Evolutionary conservation across 2,113 vertebrate genomes (phyloP), one percentile per base, ranked within the genome.

Genomic region (Falcunculus frontatus): DNA sequence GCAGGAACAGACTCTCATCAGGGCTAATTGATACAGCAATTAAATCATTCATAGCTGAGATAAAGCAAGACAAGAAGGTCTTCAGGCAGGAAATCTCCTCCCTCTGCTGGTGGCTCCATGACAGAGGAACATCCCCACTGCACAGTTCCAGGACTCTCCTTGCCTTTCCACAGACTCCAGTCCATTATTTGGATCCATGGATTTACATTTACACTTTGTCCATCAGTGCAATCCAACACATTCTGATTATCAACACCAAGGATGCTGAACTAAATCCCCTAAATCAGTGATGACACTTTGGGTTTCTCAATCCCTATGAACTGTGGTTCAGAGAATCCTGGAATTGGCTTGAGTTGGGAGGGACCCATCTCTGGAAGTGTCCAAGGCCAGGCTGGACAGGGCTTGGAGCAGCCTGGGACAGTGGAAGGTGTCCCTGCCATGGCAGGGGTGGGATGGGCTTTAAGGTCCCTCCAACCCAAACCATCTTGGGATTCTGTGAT

Each of bases 41-140:
- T 39, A 21, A 53, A 82, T 75, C 33, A 41, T 23, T 72, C 22
- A 33, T 4, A 55, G 49, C 1, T 62, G 77, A 76, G n/a, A 59
- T 21, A 82, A 84, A 72, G 53, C 52, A 75, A 19, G 1, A 15
- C 17, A 62, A 56, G 57, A 25, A 89, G 25, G 21, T 9, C 37
- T 2, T 78, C 39, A 49, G 52, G 8, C 13, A 11, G 70, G 53
- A 46, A 39, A 59, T 67, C 63, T 93, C 55, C 95, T 85, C 95
- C 93, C 93, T 96, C 95, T 96, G 79, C 92, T 94, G 95, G 95
- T 21, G 60, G 59, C 33, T 97, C 67, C 52, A 50, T 15, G 80
- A 74, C 93, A 96, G 37, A 73, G 35, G 19, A 93, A 59, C 4
- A 16, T 8, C 59, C 59, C 20, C 65, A 10, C 2, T 19, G 52